Conservation (phyloP, 1,140 invertebrate genomes). For the Rhopalosiphum padi region DNA sequence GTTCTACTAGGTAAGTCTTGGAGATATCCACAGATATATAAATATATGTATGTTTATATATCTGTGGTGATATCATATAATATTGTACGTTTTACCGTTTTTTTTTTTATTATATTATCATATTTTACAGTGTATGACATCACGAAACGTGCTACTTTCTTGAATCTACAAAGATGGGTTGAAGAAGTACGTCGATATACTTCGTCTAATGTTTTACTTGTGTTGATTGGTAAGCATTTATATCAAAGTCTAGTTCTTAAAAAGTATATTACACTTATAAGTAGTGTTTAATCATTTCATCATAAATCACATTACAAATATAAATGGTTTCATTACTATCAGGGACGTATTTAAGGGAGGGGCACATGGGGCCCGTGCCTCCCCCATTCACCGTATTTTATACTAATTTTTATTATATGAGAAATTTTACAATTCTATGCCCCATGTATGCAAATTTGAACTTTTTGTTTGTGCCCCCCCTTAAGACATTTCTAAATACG, state of each 20-base stretch:
- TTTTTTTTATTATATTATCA: constrained; percentile 27
- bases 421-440: too few species aligned
- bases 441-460: too few species aligned
- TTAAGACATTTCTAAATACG: too few species aligned
- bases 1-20: constrained; percentile 78
- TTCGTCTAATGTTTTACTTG: constrained; percentile 85
- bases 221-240: constrained; percentile 78
- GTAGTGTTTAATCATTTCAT: background rate
- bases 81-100: background rate
- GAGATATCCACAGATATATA: background rate
- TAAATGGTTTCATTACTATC: background rate
- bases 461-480: too few species aligned
- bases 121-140: constrained; percentile 86
- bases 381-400: too few species aligned
- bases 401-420: too few species aligned
- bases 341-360: too few species aligned
- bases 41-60: too few species aligned
- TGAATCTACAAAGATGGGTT: constrained; percentile 89
- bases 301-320: background rate
- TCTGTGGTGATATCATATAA: too few species aligned
- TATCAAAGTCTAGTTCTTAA: background rate
- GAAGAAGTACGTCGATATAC: constrained; percentile 93
- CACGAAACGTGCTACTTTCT: constrained; percentile 87
- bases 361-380: too few species aligned
- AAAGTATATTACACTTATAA: background rate